These are phyloP conservation scores for Diadumene lineata DNA, from an alignment of 92 coral and sea anemone genomes.

Conservation along the genomic window DNA sequence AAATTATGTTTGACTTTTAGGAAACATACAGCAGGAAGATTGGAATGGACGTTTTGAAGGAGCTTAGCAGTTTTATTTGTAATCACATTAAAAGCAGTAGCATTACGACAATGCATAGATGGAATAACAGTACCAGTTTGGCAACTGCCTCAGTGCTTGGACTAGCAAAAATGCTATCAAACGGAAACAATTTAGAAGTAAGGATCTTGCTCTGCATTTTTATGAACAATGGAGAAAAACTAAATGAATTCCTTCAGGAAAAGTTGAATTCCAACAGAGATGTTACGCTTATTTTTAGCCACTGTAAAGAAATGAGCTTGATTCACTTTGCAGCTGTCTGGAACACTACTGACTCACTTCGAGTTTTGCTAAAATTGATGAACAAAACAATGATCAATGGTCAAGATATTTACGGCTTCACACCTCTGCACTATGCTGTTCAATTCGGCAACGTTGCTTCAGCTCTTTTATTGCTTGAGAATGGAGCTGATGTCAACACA, in stretches of 20 bases:
- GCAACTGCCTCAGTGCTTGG: constrained; percentile 11
- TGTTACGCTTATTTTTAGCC: neutral
- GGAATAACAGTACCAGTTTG: constrained; percentile 1
- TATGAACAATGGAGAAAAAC: constrained; percentile 20
- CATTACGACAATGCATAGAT: neutral
- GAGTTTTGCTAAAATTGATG: constrained; percentile 8
- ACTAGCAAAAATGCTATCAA: neutral
- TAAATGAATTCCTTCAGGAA: constrained; percentile 7
- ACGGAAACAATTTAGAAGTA: neutral
- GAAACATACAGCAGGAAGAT: neutral
- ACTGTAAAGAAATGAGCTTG: constrained; percentile 46
- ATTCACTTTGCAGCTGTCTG: constrained; percentile 48
- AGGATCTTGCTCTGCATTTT: neutral
- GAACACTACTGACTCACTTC: constrained; percentile 4
- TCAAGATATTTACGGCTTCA: constrained; percentile 50
- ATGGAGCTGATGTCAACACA: constrained; percentile 36
- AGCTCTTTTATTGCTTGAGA: constrained; percentile 5
- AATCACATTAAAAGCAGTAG: neutral
- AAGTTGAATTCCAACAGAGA: neutral
- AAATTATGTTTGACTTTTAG: neutral
- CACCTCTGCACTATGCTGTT: constrained; percentile 65
- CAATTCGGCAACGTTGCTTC: constrained; percentile 29
- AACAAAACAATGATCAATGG: constrained; percentile 25
- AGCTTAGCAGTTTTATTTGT: neutral
- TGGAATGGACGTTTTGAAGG: constrained; percentile 1